These are phyloP conservation scores for Euleptes europaea DNA, from an alignment of 2,113 vertebrate genomes.

Conservation along the genomic window DNA sequence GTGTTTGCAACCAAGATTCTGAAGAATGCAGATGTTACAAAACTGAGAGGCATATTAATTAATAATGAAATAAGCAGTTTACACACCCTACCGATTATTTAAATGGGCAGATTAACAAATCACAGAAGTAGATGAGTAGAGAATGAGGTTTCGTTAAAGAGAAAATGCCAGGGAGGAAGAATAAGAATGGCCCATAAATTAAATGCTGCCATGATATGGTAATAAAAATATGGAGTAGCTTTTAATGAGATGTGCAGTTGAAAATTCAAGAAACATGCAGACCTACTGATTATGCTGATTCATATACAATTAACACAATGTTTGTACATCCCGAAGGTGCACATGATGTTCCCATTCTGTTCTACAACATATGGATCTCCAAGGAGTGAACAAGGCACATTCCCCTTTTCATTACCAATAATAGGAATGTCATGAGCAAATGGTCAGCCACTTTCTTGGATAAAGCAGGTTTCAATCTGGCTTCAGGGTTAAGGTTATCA, in stretches of 20 bases:
- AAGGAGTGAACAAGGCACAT: background rate
- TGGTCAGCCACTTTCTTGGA: no score
- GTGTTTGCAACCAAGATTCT: conserved; percentile 42
- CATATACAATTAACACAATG: background rate
- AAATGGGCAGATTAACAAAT: conserved; percentile 28
- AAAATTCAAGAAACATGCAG: conserved; percentile 21
- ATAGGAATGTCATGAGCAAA: background rate
- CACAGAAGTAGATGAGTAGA: conserved; percentile 28
- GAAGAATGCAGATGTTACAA: conserved; percentile 25
- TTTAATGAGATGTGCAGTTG: conserved; percentile 27
- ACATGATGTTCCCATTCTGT: background rate
- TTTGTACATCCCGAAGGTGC: background rate
- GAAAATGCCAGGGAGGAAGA: background rate
- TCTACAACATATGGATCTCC: background rate
- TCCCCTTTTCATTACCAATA: background rate
- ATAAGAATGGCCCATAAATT: conserved; percentile 23
- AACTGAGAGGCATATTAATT: conserved; percentile 35
- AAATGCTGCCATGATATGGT: background rate
- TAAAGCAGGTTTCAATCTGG: no score
- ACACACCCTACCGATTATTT: conserved; percentile 37
- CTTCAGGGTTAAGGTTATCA: no score
- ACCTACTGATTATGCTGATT: conserved; percentile 17
- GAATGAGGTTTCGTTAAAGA: background rate
- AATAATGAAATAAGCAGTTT: conserved; percentile 39
- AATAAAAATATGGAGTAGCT: conserved; percentile 24